A percentile compares a stretch with the other conserved stretches of the same genome.
Conservation (phyloP, 2,797 vertebrate species). For the Echeneis naucrates region DNA sequence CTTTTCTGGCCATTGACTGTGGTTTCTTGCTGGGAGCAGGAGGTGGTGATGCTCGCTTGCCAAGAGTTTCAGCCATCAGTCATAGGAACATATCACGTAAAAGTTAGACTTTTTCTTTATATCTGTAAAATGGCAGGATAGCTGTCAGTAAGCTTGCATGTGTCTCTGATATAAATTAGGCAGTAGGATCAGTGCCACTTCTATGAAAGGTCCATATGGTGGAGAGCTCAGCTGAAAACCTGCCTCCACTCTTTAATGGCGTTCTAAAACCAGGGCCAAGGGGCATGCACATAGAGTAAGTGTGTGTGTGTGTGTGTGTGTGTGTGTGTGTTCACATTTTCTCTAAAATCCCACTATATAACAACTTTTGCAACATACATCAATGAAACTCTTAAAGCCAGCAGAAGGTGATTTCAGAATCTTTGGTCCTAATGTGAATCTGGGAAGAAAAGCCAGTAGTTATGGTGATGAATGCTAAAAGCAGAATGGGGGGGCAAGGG, state of each 20-base stretch:
- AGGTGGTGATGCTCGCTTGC: too few species aligned
- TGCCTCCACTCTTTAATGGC: slow-evolving; percentile 68
- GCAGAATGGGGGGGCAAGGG: too few species aligned
- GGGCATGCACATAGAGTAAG: slow-evolving; percentile 31
- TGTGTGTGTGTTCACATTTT: slow-evolving; percentile 5
- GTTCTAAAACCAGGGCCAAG: slow-evolving; percentile 45
- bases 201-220: slow-evolving; percentile 65
- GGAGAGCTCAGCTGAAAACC: slow-evolving; percentile 58
- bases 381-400: slow-evolving; percentile 5
- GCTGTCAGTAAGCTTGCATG: slow-evolving; percentile 1
- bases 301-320: slow-evolving; percentile 12
- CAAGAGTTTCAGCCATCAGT: too few species aligned
- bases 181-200: slow-evolving; percentile 62
- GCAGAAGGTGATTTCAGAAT: not conserved
- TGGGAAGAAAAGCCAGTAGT: slow-evolving; percentile 35
- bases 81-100: not conserved
- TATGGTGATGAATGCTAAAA: slow-evolving; percentile 39
- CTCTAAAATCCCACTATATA: slow-evolving; percentile 17
- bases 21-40: too few species aligned
- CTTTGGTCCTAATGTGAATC: slow-evolving; percentile 14
- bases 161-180: slow-evolving; percentile 47
- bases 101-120: not conserved
- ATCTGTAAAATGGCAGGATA: slow-evolving; percentile 13
- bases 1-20: too few species aligned
- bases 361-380: slow-evolving; percentile 5